Base-by-base conservation (phyloP, 2,888 invertebrate genomes). In the Rhingia rostrata region DNA sequence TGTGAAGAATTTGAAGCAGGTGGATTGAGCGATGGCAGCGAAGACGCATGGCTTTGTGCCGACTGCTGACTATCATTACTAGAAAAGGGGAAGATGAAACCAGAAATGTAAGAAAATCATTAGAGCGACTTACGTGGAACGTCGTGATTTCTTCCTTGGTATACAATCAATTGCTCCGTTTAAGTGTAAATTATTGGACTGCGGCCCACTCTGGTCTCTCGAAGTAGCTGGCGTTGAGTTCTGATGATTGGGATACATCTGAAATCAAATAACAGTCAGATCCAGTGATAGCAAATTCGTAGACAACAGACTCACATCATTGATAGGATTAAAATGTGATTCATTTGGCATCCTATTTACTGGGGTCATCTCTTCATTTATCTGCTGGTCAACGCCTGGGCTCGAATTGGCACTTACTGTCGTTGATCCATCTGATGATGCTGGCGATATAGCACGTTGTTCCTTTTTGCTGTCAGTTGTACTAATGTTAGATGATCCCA, bases 131-230 rank as follows among this genome's bases (percentile, higher is more conserved):
- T 92, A 97, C 97, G 93, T 92, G 95, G 95, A 98, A 90, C 98
- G 97, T 79, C 98, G 93, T 0, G 98, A 97, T 89, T 98, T 98
- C 91, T 98, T 98, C 77, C 98, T 93, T 0, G 98, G 97, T 5
- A 94, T 93, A 58, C 92, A 91, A 85, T 93, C 93, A 69, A 92
- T 92, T 47, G 89, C 92, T 41, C 92, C 90, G 86, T 92, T 91
- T 77, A 90, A 82, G 10, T 90, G 89, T 14, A 87, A 84, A 49
- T 87, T 88, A 87, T 78, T 90, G 87, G 39, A 88, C 87, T 39
- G 89, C 86, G 49, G 88, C 69, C 51, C 74, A 73, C 86, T 91
- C 22, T 90, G 88, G 47, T 90, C 81, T 85, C 87, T 63, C 90
- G 91, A 6, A 89, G 92, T 66, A 74, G 87, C 84, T 30, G 35